Conservation (phyloP, 1,140 invertebrate genomes). For the Littorina saxatilis region DNA sequence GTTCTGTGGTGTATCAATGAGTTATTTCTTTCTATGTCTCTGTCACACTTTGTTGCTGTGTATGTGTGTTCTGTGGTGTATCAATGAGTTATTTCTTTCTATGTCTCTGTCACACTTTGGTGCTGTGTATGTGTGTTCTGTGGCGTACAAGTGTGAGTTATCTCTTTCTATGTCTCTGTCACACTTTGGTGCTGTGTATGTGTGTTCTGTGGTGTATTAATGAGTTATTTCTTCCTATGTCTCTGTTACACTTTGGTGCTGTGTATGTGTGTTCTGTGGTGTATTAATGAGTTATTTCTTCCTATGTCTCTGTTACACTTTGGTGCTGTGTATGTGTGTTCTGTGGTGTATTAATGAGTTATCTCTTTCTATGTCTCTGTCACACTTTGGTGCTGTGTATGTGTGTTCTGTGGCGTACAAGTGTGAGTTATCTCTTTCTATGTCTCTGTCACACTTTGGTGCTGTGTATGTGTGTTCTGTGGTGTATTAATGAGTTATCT, state of each 20-base stretch:
- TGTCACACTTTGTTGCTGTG: no score
- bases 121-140: constrained; percentile 56
- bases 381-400: not conserved
- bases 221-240: not conserved
- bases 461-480: no score
- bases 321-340: no score
- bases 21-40: no score
- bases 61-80: not conserved
- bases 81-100: constrained; percentile 42
- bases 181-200: no score
- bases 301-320: not conserved
- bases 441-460: no score
- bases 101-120: constrained; percentile 40
- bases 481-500: no score
- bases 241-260: no score
- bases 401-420: not conserved
- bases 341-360: no score
- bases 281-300: not conserved
- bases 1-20: no score
- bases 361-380: no score
- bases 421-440: not conserved
- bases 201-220: not conserved
- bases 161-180: no score
- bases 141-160: constrained; percentile 57
- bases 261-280: not conserved